Evolutionary conservation across 2,113 vertebrate genomes (phyloP).

Genomic region (Amia ocellicauda): DNA sequence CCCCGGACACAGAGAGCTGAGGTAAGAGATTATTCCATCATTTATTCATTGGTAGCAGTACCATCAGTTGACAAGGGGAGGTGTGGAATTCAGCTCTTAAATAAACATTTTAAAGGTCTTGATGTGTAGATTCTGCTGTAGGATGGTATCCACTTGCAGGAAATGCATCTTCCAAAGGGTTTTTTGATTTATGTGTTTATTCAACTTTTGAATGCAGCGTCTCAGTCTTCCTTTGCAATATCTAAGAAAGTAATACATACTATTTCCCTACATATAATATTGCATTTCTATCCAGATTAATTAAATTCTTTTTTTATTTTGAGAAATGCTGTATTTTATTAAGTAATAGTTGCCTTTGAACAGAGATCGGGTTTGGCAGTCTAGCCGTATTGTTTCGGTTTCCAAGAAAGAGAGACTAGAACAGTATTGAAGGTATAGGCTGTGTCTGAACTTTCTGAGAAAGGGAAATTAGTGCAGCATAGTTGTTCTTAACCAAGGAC

Average conservation of each 20-base stretch:
- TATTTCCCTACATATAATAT: conserved; percentile 35
- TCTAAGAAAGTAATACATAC: conserved; percentile 42
- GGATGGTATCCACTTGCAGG: conserved; percentile 15
- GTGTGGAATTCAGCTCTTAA: no score
- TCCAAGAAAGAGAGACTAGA: conserved; percentile 39
- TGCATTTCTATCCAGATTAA: conserved; percentile 31
- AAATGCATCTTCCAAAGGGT: background rate
- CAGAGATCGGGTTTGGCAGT: conserved; percentile 42
- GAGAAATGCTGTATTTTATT: conserved; percentile 36
- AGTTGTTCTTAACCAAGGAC: conserved; percentile 36
- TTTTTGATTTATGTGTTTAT: conserved; percentile 38
- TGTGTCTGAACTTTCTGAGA: conserved; percentile 32
- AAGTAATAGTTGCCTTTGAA: conserved; percentile 42
- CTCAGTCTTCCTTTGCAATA: conserved; percentile 19
- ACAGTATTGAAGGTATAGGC: conserved; percentile 36
- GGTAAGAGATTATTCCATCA: conserved; percentile 62
- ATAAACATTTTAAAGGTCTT: no score
- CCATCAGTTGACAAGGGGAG: no score
- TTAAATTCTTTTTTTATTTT: conserved; percentile 25
- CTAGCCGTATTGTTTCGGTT: conserved; percentile 45
- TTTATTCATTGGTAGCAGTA: no score
- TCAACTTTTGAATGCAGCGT: conserved; percentile 45
- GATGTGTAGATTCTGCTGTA: no score
- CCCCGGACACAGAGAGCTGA: conserved; percentile 89
- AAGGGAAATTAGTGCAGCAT: conserved; percentile 34